These are phyloP conservation scores for Pterois miles DNA, from an alignment of 2,797 vertebrate species.

Conservation along the genomic window DNA sequence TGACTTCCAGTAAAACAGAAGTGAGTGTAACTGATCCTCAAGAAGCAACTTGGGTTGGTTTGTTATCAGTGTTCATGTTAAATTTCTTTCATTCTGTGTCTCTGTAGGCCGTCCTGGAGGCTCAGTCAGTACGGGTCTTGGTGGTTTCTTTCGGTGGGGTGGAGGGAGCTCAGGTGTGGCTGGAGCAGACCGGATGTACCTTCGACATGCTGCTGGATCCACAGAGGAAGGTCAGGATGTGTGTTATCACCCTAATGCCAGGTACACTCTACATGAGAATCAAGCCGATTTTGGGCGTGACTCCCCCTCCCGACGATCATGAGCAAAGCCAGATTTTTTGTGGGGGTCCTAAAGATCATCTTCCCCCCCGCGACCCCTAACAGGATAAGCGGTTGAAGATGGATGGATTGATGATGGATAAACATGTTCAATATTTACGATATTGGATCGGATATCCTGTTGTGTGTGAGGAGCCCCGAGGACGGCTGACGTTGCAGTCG, in stretches of 20 bases:
- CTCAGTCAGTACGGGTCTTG: conserved; percentile 76
- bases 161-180: conserved; percentile 78
- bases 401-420: too few relatives aligned
- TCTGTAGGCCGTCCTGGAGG: conserved; percentile 69
- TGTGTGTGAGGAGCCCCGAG: too few relatives aligned
- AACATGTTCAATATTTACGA: too few relatives aligned
- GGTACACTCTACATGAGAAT: too few relatives aligned
- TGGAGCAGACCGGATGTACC: conserved; percentile 76
- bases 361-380: too few relatives aligned
- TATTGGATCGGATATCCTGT: too few relatives aligned
- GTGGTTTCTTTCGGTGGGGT: conserved; percentile 73
- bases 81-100: not conserved
- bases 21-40: not conserved
- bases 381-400: too few relatives aligned
- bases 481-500: too few relatives aligned
- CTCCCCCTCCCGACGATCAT: too few relatives aligned
- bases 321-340: too few relatives aligned
- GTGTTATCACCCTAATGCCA: not conserved
- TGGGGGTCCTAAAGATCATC: too few relatives aligned
- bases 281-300: too few relatives aligned
- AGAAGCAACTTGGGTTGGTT: not conserved
- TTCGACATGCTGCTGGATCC: conserved; percentile 79
- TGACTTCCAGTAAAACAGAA: not conserved
- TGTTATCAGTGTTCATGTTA: not conserved
- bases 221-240: conserved; percentile 68